Base-by-base conservation (phyloP, 2,113 vertebrate genomes). In the Symphodus melops region DNA sequence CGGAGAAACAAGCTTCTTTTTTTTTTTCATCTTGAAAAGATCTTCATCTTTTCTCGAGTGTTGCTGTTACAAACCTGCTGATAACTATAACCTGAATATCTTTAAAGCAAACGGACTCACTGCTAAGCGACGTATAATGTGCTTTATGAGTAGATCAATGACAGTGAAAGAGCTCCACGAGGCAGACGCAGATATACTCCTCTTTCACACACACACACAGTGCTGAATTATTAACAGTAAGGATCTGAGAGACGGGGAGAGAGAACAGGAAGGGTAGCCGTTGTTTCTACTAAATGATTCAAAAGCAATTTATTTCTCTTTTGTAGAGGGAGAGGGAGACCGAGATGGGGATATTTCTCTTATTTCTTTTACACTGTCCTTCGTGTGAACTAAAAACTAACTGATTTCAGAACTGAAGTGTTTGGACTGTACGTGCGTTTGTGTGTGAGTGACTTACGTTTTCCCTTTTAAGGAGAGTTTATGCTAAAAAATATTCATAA, bases 211-310 rank as follows among this genome's bases (percentile, higher is more conserved):
- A 74, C 82, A 74, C 42, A 80, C 51, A 55, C 16, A 12, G 25
- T 41, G 48, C 49, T 85, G 13, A 88, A 87, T 88, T 85, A 90
- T 90, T 90, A 77, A 88, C 16, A 67, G 25, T 20, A 33, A 60
- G 53, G 54, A 78, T 85, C 67, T 68, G 66, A 78, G 51, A 46
- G 56, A 49, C 28, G 25, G n/a, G 59, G 51, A 33, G 42, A 62
- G 58, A 68, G 66, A 81, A 75, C 73, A 25, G 65, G 69, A 63
- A 77, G 80, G 71, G 83, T 81, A 65, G 68, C 69, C 73, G 63
- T 61, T 85, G 79, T 72, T 80, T 85, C 80, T 74, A 67, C 54
- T 88, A 86, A 90, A 88, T 87, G 75, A 87, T 88, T 86, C 49
- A 85, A 75, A 75, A 60, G 80, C 75, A 77, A 83, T 79, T 74